Evolutionary conservation across 1,140 invertebrate species (phyloP), one percentile per base, ranked within the genome.

Genomic region (Drosophila sucinea): DNA sequence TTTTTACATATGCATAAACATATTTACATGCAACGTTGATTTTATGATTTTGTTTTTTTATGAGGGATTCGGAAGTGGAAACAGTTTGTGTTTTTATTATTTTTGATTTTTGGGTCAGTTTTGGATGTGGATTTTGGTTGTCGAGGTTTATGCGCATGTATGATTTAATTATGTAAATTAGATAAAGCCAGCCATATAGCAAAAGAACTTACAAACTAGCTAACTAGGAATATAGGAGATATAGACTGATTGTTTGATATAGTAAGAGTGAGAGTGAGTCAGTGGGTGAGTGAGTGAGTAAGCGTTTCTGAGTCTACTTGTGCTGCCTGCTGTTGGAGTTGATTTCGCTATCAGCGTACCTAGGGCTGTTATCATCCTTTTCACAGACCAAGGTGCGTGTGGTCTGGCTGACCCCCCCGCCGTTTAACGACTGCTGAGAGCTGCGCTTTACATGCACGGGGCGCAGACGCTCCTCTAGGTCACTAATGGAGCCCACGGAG

Each of bases 311-410:
- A 23, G 44, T 23, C 44, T 51, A 84, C 77, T 87, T 87, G 80
- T 89, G 83, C 84, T 89, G 83, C 81, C 84, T 87, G 84, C 85
- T 81, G 63, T 81, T 81, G 61, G 73, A 89, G 84, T 87, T 84
- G 80, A 89, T 81, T 81, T 84, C 84, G 70, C 78, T 84, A 77
- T 84, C 77, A 84, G 84, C 85, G 74, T 91, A 92, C 91, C 91
- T 92, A 54, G 91, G 91, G 78, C 91, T 92, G 78, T 90, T 92
- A 61, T 92, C 91, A 66, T 90, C 86, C 77, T 90, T 92, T 85
- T 92, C 91, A 32, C 78, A 90, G 27, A 91, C 84, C 65, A 92
- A 57, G 8, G 90, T 91, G 47, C 84, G 77, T 27, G 91, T 92
- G 35, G 83, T 58, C 56, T 58, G 78, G 81, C 77, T 86, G n/a